Base-by-base conservation (phyloP, 1,140 invertebrate genomes). In the Drosophila nikananu region DNA sequence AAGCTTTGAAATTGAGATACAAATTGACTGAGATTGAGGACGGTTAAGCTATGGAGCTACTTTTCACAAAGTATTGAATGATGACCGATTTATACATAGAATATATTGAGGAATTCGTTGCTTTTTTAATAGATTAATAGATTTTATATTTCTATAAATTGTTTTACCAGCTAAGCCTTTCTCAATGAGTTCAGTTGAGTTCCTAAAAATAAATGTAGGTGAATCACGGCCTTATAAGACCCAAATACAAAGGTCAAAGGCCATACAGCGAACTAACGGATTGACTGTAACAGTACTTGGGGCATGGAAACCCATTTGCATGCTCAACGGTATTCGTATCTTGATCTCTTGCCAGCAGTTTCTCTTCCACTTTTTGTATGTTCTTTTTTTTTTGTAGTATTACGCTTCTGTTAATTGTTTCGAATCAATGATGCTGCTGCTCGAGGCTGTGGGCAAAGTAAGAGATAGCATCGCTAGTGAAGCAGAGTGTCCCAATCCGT, bases 1-100 rank as follows among this genome's bases (percentile, higher is more conserved):
- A 67, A 70, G 44, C 55, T 55, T 54, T 46, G 12, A 60, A 73
- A 51, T 73, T 42, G 32, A 87, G 58, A 79, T 66, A 68, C 46
- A 67, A 60, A 77, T 64, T 66, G 80, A 86, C 58, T 46, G 13
- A 60, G 58, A 87, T 61, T 77, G 62, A 55, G 55, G 57, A 39
- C 59, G 63, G 30, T 70, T 42, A 39, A 77, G 39, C 51, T 64
- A n/a, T n/a, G n/a, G n/a, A 71, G 52, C 41, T 57, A 59, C 62
- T 48, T 64, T 19, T 55, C 19, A 48, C 27, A 6, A 8, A 23
- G 58, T 59, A 61, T 63, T 61, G 17, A 52, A 13, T 55, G 21
- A 19, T 30, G 27, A 27, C 12, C 13, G 10, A 35, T 13, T 13
- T 13, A 13, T n/a, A 37, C 12, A n/a, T 17, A 12, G 1, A 41